Percentiles rank a stretch among this genome's conserved stretches.
phyloP scores from a whole-genome alignment of 1,140 invertebrate genomes.

The Drosophila pachea region DNA sequence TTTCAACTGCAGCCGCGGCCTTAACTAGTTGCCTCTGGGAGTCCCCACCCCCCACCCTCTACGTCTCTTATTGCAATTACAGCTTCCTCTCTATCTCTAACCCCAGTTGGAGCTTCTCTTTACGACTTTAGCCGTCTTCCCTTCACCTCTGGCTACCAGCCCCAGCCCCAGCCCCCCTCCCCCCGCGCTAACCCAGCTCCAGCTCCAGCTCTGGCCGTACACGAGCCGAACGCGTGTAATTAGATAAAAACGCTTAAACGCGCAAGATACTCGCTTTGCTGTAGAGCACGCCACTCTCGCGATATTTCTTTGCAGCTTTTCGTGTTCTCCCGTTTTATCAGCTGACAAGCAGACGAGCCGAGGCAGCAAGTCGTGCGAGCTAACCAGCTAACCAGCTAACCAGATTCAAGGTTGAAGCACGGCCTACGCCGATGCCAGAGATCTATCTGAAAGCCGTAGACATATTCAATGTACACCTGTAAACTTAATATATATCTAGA shows the following conservation, averaged over 20 bases:
- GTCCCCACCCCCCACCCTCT: too few relatives aligned
- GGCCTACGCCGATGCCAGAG: too few relatives aligned
- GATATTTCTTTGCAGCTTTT: conserved; percentile 1
- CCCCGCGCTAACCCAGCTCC: too few relatives aligned
- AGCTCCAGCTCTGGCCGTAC: conserved; percentile 13
- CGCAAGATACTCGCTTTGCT: conserved; percentile 38
- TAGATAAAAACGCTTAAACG: conserved; percentile 68
- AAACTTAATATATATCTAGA: background rate
- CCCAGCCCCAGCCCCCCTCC: background rate
- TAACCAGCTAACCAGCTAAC: too few relatives aligned
- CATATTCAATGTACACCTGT: background rate
- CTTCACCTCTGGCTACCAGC: background rate
- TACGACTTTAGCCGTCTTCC: background rate
- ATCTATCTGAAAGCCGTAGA: too few relatives aligned
- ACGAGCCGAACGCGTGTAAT: conserved; percentile 62
- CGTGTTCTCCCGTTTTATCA: conserved; percentile 22
- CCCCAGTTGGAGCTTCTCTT: too few relatives aligned
- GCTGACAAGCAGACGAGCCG: background rate
- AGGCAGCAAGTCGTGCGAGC: too few relatives aligned
- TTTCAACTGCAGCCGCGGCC: too few relatives aligned
- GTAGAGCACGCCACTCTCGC: conserved; percentile 10
- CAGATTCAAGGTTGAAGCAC: too few relatives aligned
- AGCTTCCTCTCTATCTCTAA: too few relatives aligned
- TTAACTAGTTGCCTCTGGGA: background rate
- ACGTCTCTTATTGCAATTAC: too few relatives aligned